Base-by-base conservation (phyloP, 1,140 invertebrate genomes). In the Muscidifurax raptorellus region DNA sequence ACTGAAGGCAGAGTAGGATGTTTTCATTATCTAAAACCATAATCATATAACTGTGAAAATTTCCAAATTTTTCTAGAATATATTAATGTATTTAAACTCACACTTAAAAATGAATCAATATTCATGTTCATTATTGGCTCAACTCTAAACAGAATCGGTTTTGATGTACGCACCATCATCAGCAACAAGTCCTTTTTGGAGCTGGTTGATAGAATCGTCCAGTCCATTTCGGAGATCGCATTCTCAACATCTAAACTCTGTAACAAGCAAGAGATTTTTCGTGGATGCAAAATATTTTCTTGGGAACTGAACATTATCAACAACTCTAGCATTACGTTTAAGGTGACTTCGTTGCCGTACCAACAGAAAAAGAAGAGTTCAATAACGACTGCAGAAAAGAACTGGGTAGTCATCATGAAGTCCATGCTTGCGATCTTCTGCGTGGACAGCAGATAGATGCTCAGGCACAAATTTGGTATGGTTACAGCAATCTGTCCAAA, bases 281-380 rank as follows among this genome's bases (percentile, higher is more conserved):
- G 36, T 9, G 36, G 7, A 40, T 0, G 36, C 7, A 40, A 40
- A 40, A 40, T 12, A 40, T 40, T 40, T 40, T 40, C 7, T 40
- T 40, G 10, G 36, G 9, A 40, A 9, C 36, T 40, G 36, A 40
- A 40, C 0, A 40, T 40, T 40, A 9, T 47, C 4, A 47, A 59
- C 22, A 59, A 18, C 7, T 59, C 18, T 18, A 12, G 44, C 6
- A 59, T 86, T 86, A 86, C 85, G 30, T 80, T 40, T 13, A 86
- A 74, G 0, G 77, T 86, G 0, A 86, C 85, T 83, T 86, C 67
- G 22, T 86, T 86, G 27, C 85, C 85, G 18, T 86, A 86, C 85
- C 85, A 86, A 22, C 85, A 86, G 44, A 86, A 85, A n/a, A 86
- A 86, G 81, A 80, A 86, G n/a, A 86, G 75, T 80, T 86, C 85